Conservation (phyloP, 2,797 vertebrate genomes). For the Helostoma temminkii region DNA sequence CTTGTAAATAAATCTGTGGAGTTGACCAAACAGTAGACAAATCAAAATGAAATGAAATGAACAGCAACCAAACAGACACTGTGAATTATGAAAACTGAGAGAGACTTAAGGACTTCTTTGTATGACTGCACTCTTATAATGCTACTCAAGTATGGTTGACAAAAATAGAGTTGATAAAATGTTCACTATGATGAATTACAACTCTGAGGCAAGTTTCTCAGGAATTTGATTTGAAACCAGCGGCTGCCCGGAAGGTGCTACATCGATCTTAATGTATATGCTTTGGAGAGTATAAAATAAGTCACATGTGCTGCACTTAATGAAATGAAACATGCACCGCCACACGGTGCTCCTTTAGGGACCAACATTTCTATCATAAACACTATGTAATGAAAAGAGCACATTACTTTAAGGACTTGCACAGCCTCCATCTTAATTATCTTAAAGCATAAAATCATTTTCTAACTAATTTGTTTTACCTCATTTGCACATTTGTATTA, state of each 20-base stretch:
- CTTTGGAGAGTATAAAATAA: conserved; percentile 23
- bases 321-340: conserved; percentile 34
- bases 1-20: no score
- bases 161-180: conserved; percentile 38
- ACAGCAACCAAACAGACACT: background rate
- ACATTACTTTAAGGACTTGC: background rate
- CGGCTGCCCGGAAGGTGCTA: conserved; percentile 22
- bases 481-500: conserved; percentile 3
- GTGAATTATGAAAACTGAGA: no score
- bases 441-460: conserved; percentile 4
- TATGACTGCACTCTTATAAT: background rate
- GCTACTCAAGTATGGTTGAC: conserved; percentile 9
- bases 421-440: background rate
- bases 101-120: no score
- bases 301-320: conserved; percentile 34
- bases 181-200: conserved; percentile 48
- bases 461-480: conserved; percentile 6
- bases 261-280: conserved; percentile 34
- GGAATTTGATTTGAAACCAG: conserved; percentile 29
- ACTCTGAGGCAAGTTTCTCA: conserved; percentile 26
- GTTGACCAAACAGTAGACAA: no score
- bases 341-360: conserved; percentile 22
- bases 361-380: conserved; percentile 26
- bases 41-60: background rate
- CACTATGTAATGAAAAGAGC: conserved; percentile 3